phyloP scores from a whole-genome alignment of 2,797 vertebrate species.

The Semotilus atromaculatus region DNA sequence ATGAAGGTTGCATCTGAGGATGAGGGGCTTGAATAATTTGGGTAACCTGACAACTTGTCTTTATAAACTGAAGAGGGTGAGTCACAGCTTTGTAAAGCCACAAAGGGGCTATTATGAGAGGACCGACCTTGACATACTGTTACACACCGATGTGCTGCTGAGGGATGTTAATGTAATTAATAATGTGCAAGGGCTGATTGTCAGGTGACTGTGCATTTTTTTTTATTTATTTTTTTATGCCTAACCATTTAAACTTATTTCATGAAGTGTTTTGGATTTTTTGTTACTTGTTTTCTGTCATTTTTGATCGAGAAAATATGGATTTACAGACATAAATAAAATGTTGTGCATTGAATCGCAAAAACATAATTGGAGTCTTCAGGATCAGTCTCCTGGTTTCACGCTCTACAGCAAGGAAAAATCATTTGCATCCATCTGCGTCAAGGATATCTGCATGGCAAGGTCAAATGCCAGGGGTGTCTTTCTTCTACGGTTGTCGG shows the following conservation, averaged over 20 bases:
- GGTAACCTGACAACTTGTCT: conserved; percentile 38
- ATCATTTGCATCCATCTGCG: background rate
- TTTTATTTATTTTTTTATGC: background rate
- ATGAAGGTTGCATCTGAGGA: conserved; percentile 34
- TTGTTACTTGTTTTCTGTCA: background rate
- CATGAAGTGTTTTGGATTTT: background rate
- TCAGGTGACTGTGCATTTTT: conserved; percentile 7
- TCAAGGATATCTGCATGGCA: background rate
- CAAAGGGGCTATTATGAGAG: conserved; percentile 42
- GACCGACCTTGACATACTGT: conserved; percentile 51
- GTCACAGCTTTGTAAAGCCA: conserved; percentile 28
- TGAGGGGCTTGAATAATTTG: conserved; percentile 45
- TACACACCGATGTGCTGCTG: conserved; percentile 42
- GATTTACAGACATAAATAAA: background rate
- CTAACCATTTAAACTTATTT: background rate
- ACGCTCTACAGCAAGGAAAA: background rate
- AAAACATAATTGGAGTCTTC: background rate
- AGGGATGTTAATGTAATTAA: conserved; percentile 53
- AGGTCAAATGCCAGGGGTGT: background rate
- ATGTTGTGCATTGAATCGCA: background rate
- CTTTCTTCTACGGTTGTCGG: background rate
- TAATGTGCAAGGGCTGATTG: conserved; percentile 11
- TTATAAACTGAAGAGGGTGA: conserved; percentile 38
- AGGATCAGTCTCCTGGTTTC: conserved; percentile 21
- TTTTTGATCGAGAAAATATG: background rate